Base-by-base conservation (phyloP, 2,888 invertebrate genomes). In the Caenorhabditis sp. region DNA sequence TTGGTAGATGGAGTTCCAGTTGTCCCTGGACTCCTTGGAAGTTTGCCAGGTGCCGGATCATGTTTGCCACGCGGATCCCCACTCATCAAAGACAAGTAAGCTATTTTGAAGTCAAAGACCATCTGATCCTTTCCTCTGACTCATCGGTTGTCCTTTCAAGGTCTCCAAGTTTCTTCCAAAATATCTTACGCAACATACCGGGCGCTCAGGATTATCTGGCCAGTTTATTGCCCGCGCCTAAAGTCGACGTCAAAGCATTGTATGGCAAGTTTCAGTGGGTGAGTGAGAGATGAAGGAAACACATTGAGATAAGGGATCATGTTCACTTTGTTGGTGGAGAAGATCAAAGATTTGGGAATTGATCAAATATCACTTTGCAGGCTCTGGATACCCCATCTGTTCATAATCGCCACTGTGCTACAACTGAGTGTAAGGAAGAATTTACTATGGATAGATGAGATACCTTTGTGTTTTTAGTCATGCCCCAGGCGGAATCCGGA, bases 221-320 rank as follows among this genome's bases (percentile, higher is more conserved):
- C 16, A 86, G 87, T 82, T 85, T 90, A n/a, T 72, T 86, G 41
- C 85, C 86, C 2, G 58, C 85, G 49, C 88, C 89, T 2, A 82
- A 82, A 64, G 82, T 90, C 26, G 82, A 87, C 49, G 79, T 87
- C 28, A 73, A 80, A 10, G 41, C 79, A n/a, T 80, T 90, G 19
- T 86, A 86, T 80, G 90, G 90, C 44, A 85, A 85, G 58, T 90
- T 87, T 72, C 82, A 87, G 5, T 90, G 90, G 90, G 90, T 90
- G 44, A 80, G 82, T 80, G 66, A 26, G 4, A 49, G 47, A 16
- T 24, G n/a, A 24, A 31, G 10, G 0, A 47, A 22, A 72, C 66
- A 47, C 19, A 56, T 26, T n/a, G n/a, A 12, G 54, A 54, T 56
- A 24, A 69, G 54, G 26, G 24, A 54, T 41, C 35, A 68, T 26